Evolutionary conservation across 2,888 invertebrate species (phyloP).

Genomic region (Platycheirus albimanus): DNA sequence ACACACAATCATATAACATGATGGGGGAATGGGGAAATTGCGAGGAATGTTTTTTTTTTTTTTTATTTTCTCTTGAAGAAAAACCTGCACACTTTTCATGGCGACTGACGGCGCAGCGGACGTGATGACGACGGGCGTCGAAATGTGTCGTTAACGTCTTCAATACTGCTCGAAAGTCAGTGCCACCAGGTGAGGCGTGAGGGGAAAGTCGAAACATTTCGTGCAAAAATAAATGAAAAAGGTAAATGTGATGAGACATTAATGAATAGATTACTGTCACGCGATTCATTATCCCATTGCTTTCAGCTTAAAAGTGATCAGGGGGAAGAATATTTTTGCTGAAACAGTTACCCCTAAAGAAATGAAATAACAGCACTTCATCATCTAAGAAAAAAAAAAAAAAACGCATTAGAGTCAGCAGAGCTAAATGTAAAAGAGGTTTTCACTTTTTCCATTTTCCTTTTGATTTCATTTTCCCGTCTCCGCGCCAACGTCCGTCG

Average conservation of each 20-base stretch:
- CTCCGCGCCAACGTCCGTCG: no score
- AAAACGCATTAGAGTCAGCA: conserved; percentile 21
- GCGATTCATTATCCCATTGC: conserved; percentile 73
- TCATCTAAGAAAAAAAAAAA: conserved; percentile 38
- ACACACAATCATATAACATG: no score
- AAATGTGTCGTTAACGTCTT: conserved; percentile 17
- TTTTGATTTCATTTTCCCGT: no score
- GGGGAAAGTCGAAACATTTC: conserved; percentile 38
- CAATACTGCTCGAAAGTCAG: not conserved
- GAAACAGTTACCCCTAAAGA: conserved; percentile 31
- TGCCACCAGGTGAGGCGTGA: not conserved
- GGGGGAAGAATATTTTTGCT: not conserved
- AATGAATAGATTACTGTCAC: conserved; percentile 77
- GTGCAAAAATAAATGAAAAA: conserved; percentile 71
- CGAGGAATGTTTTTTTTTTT: not conserved
- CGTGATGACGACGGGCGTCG: no score
- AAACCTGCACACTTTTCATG: no score
- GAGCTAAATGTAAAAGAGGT: not conserved
- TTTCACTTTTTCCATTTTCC: conserved; percentile 52
- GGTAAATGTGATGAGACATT: conserved; percentile 76
- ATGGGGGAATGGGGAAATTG: conserved; percentile 25
- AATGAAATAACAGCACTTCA: conserved; percentile 42
- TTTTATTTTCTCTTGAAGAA: no score
- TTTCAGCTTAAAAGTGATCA: conserved; percentile 21
- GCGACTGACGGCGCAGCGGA: no score